Evolutionary conservation across 1,140 invertebrate genomes (phyloP), one percentile per base, ranked within the genome.

Genomic region (Leptinotarsa defecta): DNA sequence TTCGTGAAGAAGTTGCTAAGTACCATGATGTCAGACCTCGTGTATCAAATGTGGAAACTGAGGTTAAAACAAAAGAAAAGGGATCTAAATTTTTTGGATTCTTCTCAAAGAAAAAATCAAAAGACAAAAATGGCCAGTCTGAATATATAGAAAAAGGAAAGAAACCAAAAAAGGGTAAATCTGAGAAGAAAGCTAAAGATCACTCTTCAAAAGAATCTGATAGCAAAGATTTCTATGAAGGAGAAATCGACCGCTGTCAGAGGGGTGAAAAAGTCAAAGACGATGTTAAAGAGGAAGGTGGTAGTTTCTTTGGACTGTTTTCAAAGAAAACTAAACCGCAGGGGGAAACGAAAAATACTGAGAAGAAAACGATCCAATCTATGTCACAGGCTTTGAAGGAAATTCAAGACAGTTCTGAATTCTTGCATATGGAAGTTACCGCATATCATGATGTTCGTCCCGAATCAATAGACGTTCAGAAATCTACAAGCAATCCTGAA

Each of bases 221-320:
- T 71, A 79, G 74, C 78, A 76, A 79, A 77, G 74, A 77, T 79
- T 81, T 81, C 76, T 76, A 77, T 72, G 64, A 78, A 74, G 75
- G 73, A 49, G 80, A 81, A 80, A 76, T 77, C 74, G 73, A 78
- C 79, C 77, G 79, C 71, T 80, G 74, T 75, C 79, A 80, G 19
- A 75, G 77, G 27, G 75, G 64, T n/a, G 61, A 57, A 75, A 68
- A 75, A 64, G 8, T 48, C 19, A 57, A 76, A 65, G 52, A 57
- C 6, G 20, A 76, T 27, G 17, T 15, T 20, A 64, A 24, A 8
- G 69, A 48, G 48, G 62, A 76, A n/a, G 43, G 73, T 74, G 74
- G 74, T 77, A 75, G 76, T 77, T 76, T 75, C 78, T 79, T 77
- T 79, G 76, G 77, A 64, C 61, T 72, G 17, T 64, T 73, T 65